Evolutionary conservation across 2,113 vertebrate species (phyloP).

Genomic region (Paramormyrops kingsleyae): DNA sequence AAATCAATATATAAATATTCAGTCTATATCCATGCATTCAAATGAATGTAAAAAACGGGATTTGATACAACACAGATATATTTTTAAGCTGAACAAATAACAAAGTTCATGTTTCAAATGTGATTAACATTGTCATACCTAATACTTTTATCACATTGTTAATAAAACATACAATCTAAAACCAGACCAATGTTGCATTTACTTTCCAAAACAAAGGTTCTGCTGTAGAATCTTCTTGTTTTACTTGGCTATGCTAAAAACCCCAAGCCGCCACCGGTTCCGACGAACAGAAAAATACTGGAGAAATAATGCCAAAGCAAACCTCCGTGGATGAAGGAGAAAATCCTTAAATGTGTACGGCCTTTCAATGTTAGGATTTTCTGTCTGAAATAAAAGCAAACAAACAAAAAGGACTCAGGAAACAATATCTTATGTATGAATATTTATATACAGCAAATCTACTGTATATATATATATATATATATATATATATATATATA

Average conservation of each 20-base stretch:
- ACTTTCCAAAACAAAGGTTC: neutral
- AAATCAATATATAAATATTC: neutral
- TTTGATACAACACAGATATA: neutral
- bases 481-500: neutral
- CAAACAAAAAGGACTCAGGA: conserved; percentile 15
- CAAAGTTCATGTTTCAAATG: neutral
- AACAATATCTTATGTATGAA: conserved; percentile 17
- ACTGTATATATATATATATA: neutral
- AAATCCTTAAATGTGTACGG: conserved; percentile 98
- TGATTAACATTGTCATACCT: neutral
- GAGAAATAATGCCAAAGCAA: conserved; percentile 39
- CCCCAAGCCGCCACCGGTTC: neutral
- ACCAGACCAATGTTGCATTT: neutral
- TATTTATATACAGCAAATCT: conserved; percentile 7
- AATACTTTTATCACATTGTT: neutral
- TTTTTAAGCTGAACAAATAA: neutral
- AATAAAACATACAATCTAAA: neutral
- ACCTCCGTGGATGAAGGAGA: conserved; percentile 96
- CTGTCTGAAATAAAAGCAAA: conserved; percentile 74
- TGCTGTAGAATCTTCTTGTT: neutral
- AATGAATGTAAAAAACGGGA: neutral
- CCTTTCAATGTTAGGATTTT: conserved; percentile 85
- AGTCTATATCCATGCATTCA: neutral
- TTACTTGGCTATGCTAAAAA: neutral
- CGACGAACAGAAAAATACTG: neutral